Base-by-base conservation (phyloP, 2,888 invertebrate species). In the Pterobdella sp. region DNA sequence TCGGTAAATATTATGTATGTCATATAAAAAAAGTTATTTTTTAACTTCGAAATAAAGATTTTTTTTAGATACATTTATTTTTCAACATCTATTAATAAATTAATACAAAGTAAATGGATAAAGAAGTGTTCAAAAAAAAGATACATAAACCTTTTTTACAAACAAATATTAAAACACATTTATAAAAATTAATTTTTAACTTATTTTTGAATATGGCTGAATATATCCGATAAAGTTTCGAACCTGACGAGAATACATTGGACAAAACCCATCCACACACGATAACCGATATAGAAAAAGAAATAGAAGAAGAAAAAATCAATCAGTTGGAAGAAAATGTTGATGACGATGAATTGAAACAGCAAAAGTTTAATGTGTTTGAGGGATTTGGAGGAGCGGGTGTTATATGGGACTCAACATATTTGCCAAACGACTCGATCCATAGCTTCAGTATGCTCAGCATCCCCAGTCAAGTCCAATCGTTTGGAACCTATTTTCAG, bases 301-400 rank as follows among this genome's bases (percentile, higher is more conserved):
- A 65, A n/a, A 29, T 4, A 31, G 66, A 35, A 32, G 66, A 34
- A 31, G 66, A 34, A 26, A 65, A 32, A 18, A 32, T n/a, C 4
- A 32, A 22, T 3, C 7, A 35, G 66, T 32, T 29, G 66, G 66
- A 56, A 56, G 60, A n/a, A 3, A 26, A 56, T 7, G 60, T 3
- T 26, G n/a, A 56, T 7, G 60, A 14, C 3, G 60, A 56, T 4
- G 60, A 56, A 22, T n/a, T 22, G 14, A 56, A 56, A 26, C 60
- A 56, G 60, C 60, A 56, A 26, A 56, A 56, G n/a, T 26, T 22
- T 3, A 56, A 26, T 22, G n/a, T 56, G n/a, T 56, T 56, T 26
- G 73, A 73, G 42, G 69, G 69, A 56, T 68, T 73, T 29, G 49
- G 68, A 52, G 26, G 68, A 32, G 60, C 60, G n/a, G 60, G 60